Base-by-base conservation (phyloP, 2,113 vertebrate genomes). In the Serilophus lunatus region DNA sequence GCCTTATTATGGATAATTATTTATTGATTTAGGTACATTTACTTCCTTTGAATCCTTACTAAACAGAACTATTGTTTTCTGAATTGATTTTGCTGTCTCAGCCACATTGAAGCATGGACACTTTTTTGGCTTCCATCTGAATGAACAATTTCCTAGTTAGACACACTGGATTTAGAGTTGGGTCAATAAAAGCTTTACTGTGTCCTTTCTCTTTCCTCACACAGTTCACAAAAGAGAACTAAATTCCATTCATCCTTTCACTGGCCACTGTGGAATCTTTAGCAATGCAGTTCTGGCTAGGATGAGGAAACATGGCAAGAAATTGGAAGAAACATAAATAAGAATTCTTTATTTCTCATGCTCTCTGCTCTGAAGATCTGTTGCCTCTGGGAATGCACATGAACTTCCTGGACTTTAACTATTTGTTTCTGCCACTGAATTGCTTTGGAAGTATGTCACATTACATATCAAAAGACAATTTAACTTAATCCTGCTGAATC, bases 181-280 rank as follows among this genome's bases (percentile, higher is more conserved):
- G 95, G 97, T 98, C 98, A 98, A 98, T 98, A 98, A 98, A 98
- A 97, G 97, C 96, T 98, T 98, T 98, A 98, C 97, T 97, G 96
- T 98, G 97, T 97, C 91, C 89, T 97, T 98, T 98, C 95, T 98
- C 87, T 97, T 98, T 97, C 97, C 95, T 97, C 97, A 96, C 94
- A 97, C 95, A 97, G 87, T 91, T 98, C 96, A 98, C 97, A 98
- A 98, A 98, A 96, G 95, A 96, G 97, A 97, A 94, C 84, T 96
- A 97, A 98, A 98, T 98, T 98, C 97, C 96, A 97, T 98, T 98
- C 97, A 97, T 97, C 98, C 95, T 98, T 98, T 98, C 97, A 97
- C 93, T 97, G 96, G 93, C 96, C 97, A 96, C 95, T 96, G 95
- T 93, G 96, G 97, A 98, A 98, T 98, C 97, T 97, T 98, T 97